A percentile compares a stretch with the other conserved stretches of the same genome.
These are phyloP conservation scores for Hylaeus volcanicus DNA, from an alignment of 1,140 invertebrate genomes.

Conservation along the genomic window DNA sequence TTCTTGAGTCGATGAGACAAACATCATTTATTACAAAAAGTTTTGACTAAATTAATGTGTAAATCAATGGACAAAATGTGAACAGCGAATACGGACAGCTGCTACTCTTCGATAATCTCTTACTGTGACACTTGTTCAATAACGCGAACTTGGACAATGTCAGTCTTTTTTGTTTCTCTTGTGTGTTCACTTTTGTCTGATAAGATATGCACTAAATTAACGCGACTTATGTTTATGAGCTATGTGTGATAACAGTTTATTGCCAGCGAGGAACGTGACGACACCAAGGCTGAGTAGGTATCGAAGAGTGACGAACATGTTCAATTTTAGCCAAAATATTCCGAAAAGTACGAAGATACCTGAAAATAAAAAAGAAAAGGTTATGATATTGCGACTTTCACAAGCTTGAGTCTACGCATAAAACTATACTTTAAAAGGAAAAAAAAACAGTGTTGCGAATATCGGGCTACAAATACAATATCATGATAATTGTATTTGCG, in stretches of 20 bases:
- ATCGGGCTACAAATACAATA: conserved; percentile 74
- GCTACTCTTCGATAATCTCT: background rate
- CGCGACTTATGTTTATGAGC: conserved; percentile 80
- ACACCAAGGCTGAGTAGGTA: conserved; percentile 91
- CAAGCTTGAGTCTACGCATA: background rate
- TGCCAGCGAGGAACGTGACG: conserved; percentile 95
- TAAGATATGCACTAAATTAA: conserved; percentile 6
- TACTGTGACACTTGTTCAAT: background rate
- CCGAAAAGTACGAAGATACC: conserved; percentile 93
- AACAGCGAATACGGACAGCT: background rate
- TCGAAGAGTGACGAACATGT: conserved; percentile 98
- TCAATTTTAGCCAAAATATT: conserved; percentile 94
- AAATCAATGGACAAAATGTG: background rate
- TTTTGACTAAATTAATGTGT: background rate
- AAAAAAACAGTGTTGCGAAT: conserved; percentile 70
- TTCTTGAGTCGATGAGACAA: background rate
- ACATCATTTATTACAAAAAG: background rate
- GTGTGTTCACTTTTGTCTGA: background rate
- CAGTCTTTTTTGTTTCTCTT: background rate
- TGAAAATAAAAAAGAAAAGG: conserved; percentile 76
- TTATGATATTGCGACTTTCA: background rate
- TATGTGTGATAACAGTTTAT: conserved; percentile 90
- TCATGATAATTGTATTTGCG: conserved; percentile 66
- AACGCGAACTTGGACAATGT: background rate
- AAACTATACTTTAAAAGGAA: background rate